Evolutionary conservation across 2,113 vertebrate species (phyloP), one percentile per base, ranked within the genome.

Genomic region (Cephalopholis sonnerati): DNA sequence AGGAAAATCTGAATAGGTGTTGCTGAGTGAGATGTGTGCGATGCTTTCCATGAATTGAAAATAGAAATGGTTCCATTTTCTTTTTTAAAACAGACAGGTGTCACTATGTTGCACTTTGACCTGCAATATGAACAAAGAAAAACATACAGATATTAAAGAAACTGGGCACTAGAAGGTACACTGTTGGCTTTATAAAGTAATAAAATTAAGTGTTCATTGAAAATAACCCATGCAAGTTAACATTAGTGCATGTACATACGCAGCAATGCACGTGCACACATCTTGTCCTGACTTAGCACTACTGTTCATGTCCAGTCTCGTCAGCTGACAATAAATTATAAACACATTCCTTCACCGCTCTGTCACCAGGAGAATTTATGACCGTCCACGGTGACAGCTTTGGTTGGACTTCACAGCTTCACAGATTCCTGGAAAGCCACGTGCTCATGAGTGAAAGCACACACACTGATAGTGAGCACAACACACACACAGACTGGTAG

Each of bases 321-420:
- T 86, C 89, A 91, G 75, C 86, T 53, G 77, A 75, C 74, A 63
- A 61, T 90, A 87, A 87, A 86, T 91, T 75, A 81, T 78, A 77
- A 79, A 88, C 83, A 70, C 86, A 82, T 93, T 88, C 90, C 77
- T 71, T 71, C 79, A 77, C 29, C 22, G 0, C 74, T 83, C 74
- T 79, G 86, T 89, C 90, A 89, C 25, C 58, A 6, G 78, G 24
- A 78, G 59, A 59, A 89, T 89, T 69, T 85, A 86, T 83, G 12
- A 78, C 69, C 27, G 0, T 85, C 77, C 50, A 44, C 78, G 39
- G 24, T 71, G 79, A 89, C 81, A 88, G 70, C 73, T 88, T 72
- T 81, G 51, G 85, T 44, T 77, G 84, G 84, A 79, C 46, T 53
- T 89, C 74, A 84, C 64, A 66, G 74, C 72, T 55, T 82, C 32